phyloP scores from a whole-genome alignment of 92 coral and sea anemone genomes.

The Meandrina meandrites region DNA sequence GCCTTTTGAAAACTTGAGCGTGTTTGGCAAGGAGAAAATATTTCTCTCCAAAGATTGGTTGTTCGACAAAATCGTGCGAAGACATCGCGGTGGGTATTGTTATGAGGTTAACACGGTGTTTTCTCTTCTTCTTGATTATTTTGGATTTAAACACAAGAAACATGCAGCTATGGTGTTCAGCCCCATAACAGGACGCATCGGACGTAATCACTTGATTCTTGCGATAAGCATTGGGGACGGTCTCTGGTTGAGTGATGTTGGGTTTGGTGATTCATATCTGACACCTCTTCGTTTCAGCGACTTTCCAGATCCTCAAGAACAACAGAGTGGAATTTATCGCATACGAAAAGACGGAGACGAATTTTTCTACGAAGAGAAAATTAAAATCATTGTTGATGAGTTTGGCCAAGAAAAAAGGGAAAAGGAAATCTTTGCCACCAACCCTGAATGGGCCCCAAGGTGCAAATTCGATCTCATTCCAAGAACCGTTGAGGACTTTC shows the following conservation, averaged over 20 bases:
- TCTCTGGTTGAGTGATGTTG: conserved; percentile 58
- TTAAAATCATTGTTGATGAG: neutral
- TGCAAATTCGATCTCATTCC: conserved; percentile 39
- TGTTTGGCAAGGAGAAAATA: conserved; percentile 29
- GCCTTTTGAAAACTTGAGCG: conserved; percentile 66
- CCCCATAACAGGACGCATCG: neutral
- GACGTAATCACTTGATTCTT: conserved; percentile 27
- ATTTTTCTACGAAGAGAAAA: conserved; percentile 10
- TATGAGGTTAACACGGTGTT: conserved; percentile 56
- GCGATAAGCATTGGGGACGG: conserved; percentile 26
- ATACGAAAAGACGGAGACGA: conserved; percentile 32
- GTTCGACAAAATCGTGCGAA: conserved; percentile 53
- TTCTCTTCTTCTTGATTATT: conserved; percentile 42
- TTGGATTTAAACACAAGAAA: conserved; percentile 32
- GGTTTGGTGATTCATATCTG: conserved; percentile 35
- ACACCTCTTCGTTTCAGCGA: conserved; percentile 49
- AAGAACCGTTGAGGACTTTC: conserved; percentile 18
- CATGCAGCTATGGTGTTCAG: conserved; percentile 27
- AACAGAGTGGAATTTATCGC: conserved; percentile 39
- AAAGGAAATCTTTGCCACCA: neutral
- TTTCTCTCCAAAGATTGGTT: conserved; percentile 39
- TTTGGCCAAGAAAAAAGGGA: neutral
- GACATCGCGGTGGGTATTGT: conserved; percentile 66
- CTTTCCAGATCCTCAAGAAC: conserved; percentile 43
- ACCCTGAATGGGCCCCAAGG: conserved; percentile 15